phyloP scores from a whole-genome alignment of 1,140 invertebrate genomes.

The Psilanteris sp. region DNA sequence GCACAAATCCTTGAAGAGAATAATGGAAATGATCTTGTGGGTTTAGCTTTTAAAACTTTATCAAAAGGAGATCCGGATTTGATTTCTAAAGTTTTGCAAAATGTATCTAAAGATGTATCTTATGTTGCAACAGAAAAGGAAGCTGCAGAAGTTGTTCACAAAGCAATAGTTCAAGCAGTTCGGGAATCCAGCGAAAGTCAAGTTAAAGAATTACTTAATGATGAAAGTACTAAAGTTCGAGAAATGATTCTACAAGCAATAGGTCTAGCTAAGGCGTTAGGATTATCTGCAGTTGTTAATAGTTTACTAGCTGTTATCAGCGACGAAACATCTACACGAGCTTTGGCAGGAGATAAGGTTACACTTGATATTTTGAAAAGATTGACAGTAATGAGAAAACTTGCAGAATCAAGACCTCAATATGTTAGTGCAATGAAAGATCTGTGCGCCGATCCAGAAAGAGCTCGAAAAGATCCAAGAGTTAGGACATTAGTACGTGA shows the following conservation, averaged over 20 bases:
- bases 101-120: constrained; percentile 81
- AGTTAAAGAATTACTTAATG: constrained; percentile 80
- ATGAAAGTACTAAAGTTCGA: constrained; percentile 77
- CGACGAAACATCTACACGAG: constrained; percentile 82
- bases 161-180: constrained; percentile 83
- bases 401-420: constrained; percentile 84
- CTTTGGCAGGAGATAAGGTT: constrained; percentile 82
- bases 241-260: constrained; percentile 84
- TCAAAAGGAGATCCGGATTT: constrained; percentile 81
- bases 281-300: constrained; percentile 83
- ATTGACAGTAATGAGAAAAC: constrained; percentile 85
- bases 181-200: constrained; percentile 82
- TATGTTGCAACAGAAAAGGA: constrained; percentile 82
- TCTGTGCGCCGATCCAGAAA: constrained; percentile 83
- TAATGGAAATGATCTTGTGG: constrained; percentile 79
- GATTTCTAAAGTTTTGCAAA: constrained; percentile 80
- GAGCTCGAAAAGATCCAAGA: constrained; percentile 84
- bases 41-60: constrained; percentile 82
- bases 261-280: constrained; percentile 85
- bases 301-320: constrained; percentile 82
- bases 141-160: constrained; percentile 82
- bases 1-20: constrained; percentile 82
- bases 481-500: constrained; percentile 85
- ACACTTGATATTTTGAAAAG: constrained; percentile 86
- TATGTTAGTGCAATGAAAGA: constrained; percentile 82